These are phyloP conservation scores for Stylophora pistillata DNA, from an alignment of 64 coral and sea anemone genomes.

Conservation along the genomic window DNA sequence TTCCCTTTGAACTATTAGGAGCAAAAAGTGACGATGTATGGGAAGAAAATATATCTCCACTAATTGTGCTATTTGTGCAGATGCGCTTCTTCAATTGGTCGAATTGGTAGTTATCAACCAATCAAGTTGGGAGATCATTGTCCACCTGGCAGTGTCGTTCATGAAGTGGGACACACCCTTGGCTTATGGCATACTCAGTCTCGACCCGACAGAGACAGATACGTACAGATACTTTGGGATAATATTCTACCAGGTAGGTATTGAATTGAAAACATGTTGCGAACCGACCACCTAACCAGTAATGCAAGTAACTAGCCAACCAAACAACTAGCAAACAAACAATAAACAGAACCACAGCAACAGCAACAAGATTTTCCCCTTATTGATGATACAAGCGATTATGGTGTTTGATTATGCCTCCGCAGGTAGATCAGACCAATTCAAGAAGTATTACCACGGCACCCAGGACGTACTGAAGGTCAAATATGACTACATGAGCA, in stretches of 20 bases:
- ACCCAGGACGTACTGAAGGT: constrained; percentile 40
- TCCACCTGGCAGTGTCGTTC: constrained; percentile 84
- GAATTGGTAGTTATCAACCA: constrained; percentile 75
- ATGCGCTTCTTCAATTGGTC: constrained; percentile 86
- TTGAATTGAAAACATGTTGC: background rate
- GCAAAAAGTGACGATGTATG: no score
- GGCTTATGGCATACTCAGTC: constrained; percentile 95
- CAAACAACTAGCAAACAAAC: no score
- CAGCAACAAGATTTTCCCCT: no score
- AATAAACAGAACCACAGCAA: no score
- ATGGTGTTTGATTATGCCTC: no score
- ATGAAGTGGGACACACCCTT: constrained; percentile 80
- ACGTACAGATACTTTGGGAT: constrained; percentile 86
- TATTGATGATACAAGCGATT: no score
- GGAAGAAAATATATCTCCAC: background rate
- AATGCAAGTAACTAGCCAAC: no score
- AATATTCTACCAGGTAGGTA: constrained; percentile 80
- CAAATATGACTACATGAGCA: constrained; percentile 89
- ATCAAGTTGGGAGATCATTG: constrained; percentile 85
- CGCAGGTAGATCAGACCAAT: constrained; percentile 45
- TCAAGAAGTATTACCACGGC: constrained; percentile 53
- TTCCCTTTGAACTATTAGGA: no score
- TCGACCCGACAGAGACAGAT: constrained; percentile 71
- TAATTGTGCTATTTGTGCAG: background rate
- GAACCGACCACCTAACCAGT: background rate